A percentile compares a stretch with the other conserved stretches of the same genome.
Conservation (phyloP, 2,113 vertebrate genomes). For the Melanerpes aurifrons region DNA sequence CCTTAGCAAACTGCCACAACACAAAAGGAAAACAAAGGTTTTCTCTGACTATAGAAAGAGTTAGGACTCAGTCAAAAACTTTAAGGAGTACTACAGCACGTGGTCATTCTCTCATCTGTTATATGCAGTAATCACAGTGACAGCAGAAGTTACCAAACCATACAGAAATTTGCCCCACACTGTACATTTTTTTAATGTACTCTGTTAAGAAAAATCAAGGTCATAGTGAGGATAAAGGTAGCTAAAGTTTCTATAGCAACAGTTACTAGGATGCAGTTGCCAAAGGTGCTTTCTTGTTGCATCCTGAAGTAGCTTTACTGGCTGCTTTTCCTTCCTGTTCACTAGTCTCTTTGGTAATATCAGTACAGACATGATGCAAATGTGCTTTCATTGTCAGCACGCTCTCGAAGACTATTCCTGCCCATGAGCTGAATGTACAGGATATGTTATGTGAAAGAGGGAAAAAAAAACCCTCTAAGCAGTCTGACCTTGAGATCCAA, state of each 20-base stretch:
- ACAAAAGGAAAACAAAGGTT: background rate
- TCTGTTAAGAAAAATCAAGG: slow-evolving; percentile 73
- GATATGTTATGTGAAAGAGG: background rate
- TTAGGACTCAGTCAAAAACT: background rate
- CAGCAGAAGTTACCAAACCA: slow-evolving; percentile 10
- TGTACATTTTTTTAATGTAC: slow-evolving; percentile 47
- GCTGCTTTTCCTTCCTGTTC: slow-evolving; percentile 66
- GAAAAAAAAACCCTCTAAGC: background rate
- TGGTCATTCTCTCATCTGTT: background rate
- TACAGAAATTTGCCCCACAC: background rate
- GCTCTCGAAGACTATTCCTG: background rate
- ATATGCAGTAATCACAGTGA: background rate
- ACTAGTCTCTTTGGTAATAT: slow-evolving; percentile 54
- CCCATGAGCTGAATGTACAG: background rate
- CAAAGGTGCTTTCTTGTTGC: slow-evolving; percentile 73
- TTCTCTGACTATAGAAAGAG: background rate
- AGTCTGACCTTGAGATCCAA: slow-evolving; percentile 13
- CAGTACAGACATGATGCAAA: slow-evolving; percentile 44
- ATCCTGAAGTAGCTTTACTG: slow-evolving; percentile 60
- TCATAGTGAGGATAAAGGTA: slow-evolving; percentile 70
- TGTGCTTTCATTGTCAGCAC: background rate
- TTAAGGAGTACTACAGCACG: background rate
- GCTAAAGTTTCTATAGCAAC: slow-evolving; percentile 80
- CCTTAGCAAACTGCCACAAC: slow-evolving; percentile 1
- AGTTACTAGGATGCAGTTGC: slow-evolving; percentile 79